Conservation (phyloP, 2,797 vertebrate genomes). For the Cossypha dichroa region DNA sequence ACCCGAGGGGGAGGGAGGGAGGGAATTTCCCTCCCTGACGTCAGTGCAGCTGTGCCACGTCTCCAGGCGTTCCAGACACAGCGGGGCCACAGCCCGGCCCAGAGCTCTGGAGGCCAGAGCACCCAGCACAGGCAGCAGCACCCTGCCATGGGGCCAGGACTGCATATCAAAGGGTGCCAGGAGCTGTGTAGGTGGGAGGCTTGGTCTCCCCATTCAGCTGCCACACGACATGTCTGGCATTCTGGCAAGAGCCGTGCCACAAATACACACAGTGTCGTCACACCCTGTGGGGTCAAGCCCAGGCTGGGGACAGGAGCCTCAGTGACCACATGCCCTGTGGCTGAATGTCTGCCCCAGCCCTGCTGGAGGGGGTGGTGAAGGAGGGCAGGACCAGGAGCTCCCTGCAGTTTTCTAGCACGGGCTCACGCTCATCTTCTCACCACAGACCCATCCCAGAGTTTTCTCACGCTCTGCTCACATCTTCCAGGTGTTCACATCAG, state of each 20-base stretch:
- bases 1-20: background rate
- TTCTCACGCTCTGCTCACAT: background rate
- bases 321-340: background rate
- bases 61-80: background rate
- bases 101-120: background rate
- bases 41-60: background rate
- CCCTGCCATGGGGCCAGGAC: background rate
- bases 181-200: conserved; percentile 65
- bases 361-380: background rate
- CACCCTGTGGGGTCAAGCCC: background rate
- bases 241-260: background rate
- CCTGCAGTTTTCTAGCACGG: background rate
- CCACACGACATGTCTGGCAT: conserved; percentile 42
- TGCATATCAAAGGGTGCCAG: conserved; percentile 37
- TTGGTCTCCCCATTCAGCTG: conserved; percentile 19
- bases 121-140: conserved; percentile 11
- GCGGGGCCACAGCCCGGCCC: background rate
- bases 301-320: background rate
- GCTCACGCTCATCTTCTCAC: background rate
- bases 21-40: conserved; percentile 35
- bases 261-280: background rate
- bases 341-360: background rate
- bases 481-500: background rate
- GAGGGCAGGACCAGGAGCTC: background rate
- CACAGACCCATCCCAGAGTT: background rate